Evolutionary conservation across 1,140 invertebrate genomes (phyloP).

Genomic region (Pseudomyrmex gracilis): DNA sequence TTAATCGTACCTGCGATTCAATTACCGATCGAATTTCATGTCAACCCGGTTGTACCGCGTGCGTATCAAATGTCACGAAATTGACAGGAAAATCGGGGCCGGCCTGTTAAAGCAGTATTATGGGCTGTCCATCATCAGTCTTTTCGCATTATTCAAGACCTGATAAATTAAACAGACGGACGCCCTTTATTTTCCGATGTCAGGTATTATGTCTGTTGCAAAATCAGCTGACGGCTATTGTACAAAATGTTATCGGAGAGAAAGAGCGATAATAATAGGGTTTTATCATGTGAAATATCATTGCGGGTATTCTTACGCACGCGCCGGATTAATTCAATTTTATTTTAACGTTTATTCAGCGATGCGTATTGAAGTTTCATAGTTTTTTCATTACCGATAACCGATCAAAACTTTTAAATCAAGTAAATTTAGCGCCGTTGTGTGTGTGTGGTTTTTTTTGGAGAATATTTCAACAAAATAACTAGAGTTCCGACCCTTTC

Average conservation of each 20-base stretch:
- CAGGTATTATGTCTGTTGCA: slow-evolving; percentile 36
- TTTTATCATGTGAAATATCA: slow-evolving; percentile 13
- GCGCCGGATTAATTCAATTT: not conserved
- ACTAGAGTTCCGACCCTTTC: too few relatives aligned
- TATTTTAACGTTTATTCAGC: slow-evolving; percentile 5
- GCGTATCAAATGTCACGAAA: slow-evolving; percentile 44
- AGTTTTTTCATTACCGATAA: too few relatives aligned
- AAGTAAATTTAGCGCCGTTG: too few relatives aligned
- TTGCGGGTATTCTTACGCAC: slow-evolving; percentile 12
- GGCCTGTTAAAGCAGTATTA: slow-evolving; percentile 46
- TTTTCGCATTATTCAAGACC: slow-evolving; percentile 28
- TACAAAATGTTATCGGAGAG: not conserved
- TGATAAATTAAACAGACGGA: slow-evolving; percentile 46
- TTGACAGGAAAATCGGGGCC: slow-evolving; percentile 44
- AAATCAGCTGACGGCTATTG: slow-evolving; percentile 19
- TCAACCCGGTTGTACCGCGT: slow-evolving; percentile 24
- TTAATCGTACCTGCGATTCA: slow-evolving; percentile 39
- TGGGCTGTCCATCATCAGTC: slow-evolving; percentile 47
- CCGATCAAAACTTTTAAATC: too few relatives aligned
- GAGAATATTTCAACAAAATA: too few relatives aligned
- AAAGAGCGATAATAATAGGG: not conserved
- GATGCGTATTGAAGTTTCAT: not conserved
- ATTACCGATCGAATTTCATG: slow-evolving; percentile 43
- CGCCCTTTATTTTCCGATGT: slow-evolving; percentile 44
- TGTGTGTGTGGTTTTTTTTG: too few relatives aligned